A percentile compares a stretch with the other conserved stretches of the same genome.
Conservation (phyloP, 30 jellyfish, hydroid and myxozoan species). For the Clytia hemisphaerica region DNA sequence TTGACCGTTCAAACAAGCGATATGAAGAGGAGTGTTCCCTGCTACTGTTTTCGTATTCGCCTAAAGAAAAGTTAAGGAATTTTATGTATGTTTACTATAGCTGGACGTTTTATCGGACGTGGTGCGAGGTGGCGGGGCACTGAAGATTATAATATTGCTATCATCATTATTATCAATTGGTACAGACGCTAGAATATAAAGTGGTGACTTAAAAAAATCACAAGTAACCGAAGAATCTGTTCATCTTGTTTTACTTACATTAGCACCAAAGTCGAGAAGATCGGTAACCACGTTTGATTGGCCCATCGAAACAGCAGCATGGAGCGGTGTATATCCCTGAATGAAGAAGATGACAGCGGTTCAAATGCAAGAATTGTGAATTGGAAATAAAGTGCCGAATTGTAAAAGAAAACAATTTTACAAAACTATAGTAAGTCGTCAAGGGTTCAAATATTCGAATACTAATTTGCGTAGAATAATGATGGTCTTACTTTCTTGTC, state of each 20-base stretch:
- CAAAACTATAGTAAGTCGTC: no score
- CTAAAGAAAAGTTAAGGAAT: slow-evolving; percentile 16
- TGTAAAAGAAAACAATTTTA: not conserved
- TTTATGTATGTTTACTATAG: not conserved
- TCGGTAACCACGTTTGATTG: slow-evolving; percentile 58
- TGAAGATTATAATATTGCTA: no score
- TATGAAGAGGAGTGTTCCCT: slow-evolving; percentile 88
- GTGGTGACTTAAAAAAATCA: no score
- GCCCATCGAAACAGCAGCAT: slow-evolving; percentile 97
- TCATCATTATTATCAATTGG: no score
- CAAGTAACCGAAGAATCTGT: not conserved
- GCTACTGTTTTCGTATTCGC: slow-evolving; percentile 57
- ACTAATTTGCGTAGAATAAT: not conserved
- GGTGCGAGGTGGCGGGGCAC: no score
- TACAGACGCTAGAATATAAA: no score
- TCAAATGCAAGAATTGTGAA: not conserved
- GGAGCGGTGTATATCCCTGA: slow-evolving; percentile 85
- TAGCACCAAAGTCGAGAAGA: slow-evolving; percentile 68
- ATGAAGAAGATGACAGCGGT: not conserved
- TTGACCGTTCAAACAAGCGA: slow-evolving; percentile 93
- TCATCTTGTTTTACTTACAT: slow-evolving; percentile 49
- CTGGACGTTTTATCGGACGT: not conserved
- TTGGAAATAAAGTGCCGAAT: not conserved
- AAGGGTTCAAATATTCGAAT: not conserved
- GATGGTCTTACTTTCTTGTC: slow-evolving; percentile 72